Evolutionary conservation across 2,113 vertebrate genomes (phyloP).

Genomic region (Nipponia nippon): DNA sequence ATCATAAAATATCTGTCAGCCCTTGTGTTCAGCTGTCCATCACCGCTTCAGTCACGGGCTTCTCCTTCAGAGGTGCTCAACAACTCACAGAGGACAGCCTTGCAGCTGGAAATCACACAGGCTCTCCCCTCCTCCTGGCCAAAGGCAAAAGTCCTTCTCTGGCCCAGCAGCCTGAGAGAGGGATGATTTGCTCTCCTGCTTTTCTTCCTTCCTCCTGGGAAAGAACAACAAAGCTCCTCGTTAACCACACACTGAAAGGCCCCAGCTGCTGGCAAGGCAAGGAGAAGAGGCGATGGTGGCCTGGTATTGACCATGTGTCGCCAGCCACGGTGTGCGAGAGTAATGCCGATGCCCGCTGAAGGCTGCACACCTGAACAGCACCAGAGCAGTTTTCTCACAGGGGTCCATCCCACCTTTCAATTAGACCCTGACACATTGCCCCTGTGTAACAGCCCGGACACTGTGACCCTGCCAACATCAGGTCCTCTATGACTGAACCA

Average conservation of each 20-base stretch:
- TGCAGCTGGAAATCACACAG: neutral
- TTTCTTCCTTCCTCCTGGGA: neutral
- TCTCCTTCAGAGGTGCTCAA: neutral
- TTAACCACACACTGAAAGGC: neutral
- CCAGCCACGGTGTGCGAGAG: rapidly evolving
- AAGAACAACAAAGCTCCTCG: neutral
- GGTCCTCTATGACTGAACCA: neutral
- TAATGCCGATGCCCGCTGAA: neutral
- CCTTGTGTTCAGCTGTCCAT: neutral
- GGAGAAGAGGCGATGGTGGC: neutral
- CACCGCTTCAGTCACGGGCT: neutral
- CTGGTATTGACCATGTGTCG: rapidly evolving
- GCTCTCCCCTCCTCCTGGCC: neutral
- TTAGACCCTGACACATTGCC: neutral
- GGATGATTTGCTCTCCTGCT: neutral
- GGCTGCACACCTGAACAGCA: neutral
- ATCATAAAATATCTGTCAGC: neutral
- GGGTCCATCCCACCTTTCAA: neutral
- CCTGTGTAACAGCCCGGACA: too few species aligned
- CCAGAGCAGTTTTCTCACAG: neutral
- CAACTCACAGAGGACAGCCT: neutral
- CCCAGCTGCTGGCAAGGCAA: neutral
- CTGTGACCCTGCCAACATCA: neutral
- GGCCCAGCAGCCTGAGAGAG: neutral
- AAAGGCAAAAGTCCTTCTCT: neutral